Percentiles rank a stretch among this genome's conserved stretches.
These are phyloP conservation scores for Rhopalosiphum maidis DNA, from an alignment of 1,140 invertebrate genomes.

Conservation along the genomic window DNA sequence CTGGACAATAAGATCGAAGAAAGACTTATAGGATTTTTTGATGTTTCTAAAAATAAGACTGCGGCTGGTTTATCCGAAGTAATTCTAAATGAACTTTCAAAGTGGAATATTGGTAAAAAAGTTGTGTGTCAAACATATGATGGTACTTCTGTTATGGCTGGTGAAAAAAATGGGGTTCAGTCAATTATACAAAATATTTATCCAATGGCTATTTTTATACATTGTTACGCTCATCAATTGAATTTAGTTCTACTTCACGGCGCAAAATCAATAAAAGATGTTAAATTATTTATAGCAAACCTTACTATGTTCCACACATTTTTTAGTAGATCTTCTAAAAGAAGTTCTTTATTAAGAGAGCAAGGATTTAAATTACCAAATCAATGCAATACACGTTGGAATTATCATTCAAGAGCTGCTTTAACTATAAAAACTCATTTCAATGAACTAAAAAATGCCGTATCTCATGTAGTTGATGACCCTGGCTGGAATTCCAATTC, in stretches of 20 bases:
- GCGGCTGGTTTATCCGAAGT: slow-evolving; percentile 27
- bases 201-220: slow-evolving; percentile 59
- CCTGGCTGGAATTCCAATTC: neutral
- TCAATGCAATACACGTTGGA: slow-evolving; percentile 7
- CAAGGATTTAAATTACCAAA: slow-evolving; percentile 11
- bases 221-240: slow-evolving; percentile 59
- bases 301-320: slow-evolving; percentile 57
- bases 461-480: neutral
- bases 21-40: slow-evolving; percentile 62
- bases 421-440: slow-evolving; percentile 17
- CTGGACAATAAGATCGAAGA: too few relatives aligned
- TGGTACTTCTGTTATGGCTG: slow-evolving; percentile 58
- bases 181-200: slow-evolving; percentile 53
- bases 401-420: slow-evolving; percentile 1
- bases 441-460: neutral
- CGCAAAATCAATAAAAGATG: slow-evolving; percentile 52
- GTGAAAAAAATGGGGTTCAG: slow-evolving; percentile 57
- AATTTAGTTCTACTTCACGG: slow-evolving; percentile 60
- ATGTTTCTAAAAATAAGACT: slow-evolving; percentile 45
- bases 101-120: slow-evolving; percentile 38
- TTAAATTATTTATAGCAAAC: slow-evolving; percentile 58
- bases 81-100: slow-evolving; percentile 10
- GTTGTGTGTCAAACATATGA: slow-evolving; percentile 59
- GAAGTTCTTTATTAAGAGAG: neutral
- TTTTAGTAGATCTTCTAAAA: slow-evolving; percentile 58